Evolutionary conservation across 2,888 invertebrate genomes (phyloP).

Genomic region (Protophormia terraenovae): DNA sequence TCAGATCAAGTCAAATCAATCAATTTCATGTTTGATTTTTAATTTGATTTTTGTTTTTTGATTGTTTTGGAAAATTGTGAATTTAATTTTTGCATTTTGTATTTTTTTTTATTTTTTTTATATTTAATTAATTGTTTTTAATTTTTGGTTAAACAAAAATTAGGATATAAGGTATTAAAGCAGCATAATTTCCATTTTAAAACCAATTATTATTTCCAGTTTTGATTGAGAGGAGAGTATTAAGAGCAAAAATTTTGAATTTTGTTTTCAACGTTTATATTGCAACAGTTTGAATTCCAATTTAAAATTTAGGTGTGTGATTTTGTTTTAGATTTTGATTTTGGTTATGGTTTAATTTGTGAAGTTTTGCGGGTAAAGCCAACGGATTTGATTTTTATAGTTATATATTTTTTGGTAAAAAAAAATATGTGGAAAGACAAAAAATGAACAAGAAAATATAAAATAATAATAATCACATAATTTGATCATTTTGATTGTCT

Average conservation of each 20-base stretch:
- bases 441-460: conserved; percentile 58
- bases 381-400: conserved; percentile 56
- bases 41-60: conserved; percentile 35
- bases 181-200: conserved; percentile 53
- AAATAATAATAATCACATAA: conserved; percentile 44
- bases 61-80: conserved; percentile 5
- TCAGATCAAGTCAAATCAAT: conserved; percentile 67
- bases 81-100: conserved; percentile 42
- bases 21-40: conserved; percentile 58
- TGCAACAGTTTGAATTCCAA: conserved; percentile 69
- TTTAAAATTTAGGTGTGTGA: conserved; percentile 51
- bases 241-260: conserved; percentile 52
- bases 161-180: conserved; percentile 28
- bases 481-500: not conserved
- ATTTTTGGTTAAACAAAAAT: conserved; percentile 59
- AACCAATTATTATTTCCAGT: conserved; percentile 33
- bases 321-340: conserved; percentile 46
- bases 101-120: conserved; percentile 47
- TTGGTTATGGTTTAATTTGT: conserved; percentile 56
- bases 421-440: conserved; percentile 58
- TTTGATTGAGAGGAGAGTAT: not conserved
- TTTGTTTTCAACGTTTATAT: conserved; percentile 23
- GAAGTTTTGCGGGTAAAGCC: conserved; percentile 66
- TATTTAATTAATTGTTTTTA: conserved; percentile 61
- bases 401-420: conserved; percentile 23